phyloP scores from a whole-genome alignment of 2,113 vertebrate species.

The Rana temporaria region DNA sequence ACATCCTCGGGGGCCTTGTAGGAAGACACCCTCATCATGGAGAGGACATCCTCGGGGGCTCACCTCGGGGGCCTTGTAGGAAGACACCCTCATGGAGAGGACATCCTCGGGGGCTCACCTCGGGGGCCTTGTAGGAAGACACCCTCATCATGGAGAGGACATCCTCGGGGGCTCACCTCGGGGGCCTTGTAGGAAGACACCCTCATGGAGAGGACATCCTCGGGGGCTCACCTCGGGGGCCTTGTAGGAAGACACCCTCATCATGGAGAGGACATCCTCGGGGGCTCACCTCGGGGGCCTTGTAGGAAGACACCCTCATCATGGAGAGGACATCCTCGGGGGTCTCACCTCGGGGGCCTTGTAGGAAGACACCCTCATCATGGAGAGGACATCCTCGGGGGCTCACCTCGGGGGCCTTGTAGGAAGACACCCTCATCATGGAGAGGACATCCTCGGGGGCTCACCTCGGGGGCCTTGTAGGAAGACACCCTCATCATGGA shows the following conservation, averaged over 20 bases:
- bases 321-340: slow-evolving; percentile 89
- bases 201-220: slow-evolving; percentile 87
- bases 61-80: neutral
- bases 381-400: slow-evolving; percentile 89
- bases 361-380: slow-evolving; percentile 73
- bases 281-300: neutral
- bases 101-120: no score
- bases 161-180: no score
- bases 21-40: slow-evolving; percentile 75
- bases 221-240: slow-evolving; percentile 61
- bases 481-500: slow-evolving; percentile 76
- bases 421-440: slow-evolving; percentile 76
- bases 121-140: neutral
- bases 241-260: slow-evolving; percentile 69
- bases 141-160: slow-evolving; percentile 83
- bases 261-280: slow-evolving; percentile 88
- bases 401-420: neutral
- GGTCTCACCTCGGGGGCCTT: neutral
- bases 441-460: slow-evolving; percentile 90
- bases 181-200: slow-evolving; percentile 34
- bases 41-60: slow-evolving; percentile 92
- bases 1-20: slow-evolving; percentile 79
- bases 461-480: neutral
- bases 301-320: slow-evolving; percentile 71
- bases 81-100: slow-evolving; percentile 74